Percentiles rank a stretch among this genome's conserved stretches.
These are phyloP conservation scores for Alsophila aescularia DNA, from an alignment of 2,888 invertebrate species.

Conservation along the genomic window DNA sequence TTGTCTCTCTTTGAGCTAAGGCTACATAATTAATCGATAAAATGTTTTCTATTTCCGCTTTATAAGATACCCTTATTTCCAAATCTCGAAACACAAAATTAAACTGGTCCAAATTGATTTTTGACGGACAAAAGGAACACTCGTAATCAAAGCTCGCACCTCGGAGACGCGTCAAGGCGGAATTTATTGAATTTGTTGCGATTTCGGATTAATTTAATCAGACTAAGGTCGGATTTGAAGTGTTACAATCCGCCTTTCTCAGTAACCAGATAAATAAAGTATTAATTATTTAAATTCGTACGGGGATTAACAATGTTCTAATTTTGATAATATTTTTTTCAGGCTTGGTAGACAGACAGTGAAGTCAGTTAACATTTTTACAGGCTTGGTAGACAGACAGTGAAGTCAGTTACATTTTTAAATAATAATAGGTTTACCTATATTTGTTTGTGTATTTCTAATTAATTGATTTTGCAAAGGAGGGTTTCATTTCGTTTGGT, in stretches of 20 bases:
- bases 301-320: neutral
- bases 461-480: too few relatives aligned
- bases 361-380: too few relatives aligned
- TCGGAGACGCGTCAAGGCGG: conserved; percentile 6
- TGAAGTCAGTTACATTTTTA: too few relatives aligned
- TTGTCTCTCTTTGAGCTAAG: too few relatives aligned
- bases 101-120: conserved; percentile 22
- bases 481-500: too few relatives aligned
- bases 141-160: conserved; percentile 17
- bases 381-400: too few relatives aligned
- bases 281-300: neutral
- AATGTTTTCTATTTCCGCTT: too few relatives aligned
- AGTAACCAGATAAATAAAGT: neutral
- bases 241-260: conserved; percentile 1
- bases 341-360: too few relatives aligned
- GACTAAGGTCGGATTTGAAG: conserved; percentile 18
- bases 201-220: conserved; percentile 21
- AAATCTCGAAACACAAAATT: conserved; percentile 16
- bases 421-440: too few relatives aligned
- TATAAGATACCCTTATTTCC: neutral
- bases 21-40: too few relatives aligned
- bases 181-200: conserved; percentile 25
- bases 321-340: neutral
- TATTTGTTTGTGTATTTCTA: too few relatives aligned
- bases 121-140: conserved; percentile 22